Conservation (phyloP, 2,113 vertebrate genomes). For the Clinocottus analis region DNA sequence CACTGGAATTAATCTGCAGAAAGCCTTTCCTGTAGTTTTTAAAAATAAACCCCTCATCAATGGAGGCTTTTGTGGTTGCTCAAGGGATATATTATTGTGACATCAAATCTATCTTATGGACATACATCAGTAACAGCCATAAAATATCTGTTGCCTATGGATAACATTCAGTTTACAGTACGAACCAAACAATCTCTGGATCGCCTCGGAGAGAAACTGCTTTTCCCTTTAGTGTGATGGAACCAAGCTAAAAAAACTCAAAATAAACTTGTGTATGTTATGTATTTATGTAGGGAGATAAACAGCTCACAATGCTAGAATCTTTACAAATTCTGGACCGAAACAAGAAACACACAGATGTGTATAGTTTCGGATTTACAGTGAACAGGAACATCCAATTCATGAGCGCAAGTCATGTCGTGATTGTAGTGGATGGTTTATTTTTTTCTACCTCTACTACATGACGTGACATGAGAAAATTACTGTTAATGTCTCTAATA, state of each 20-base stretch:
- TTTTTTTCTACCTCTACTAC: background rate
- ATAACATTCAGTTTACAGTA: constrained; percentile 51
- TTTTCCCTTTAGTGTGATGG: constrained; percentile 22
- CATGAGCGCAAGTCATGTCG: background rate
- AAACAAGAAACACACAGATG: background rate
- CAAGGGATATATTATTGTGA: constrained; percentile 61
- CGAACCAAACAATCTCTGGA: constrained; percentile 33
- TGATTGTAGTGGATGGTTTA: background rate
- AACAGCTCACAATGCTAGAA: background rate
- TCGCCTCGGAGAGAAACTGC: constrained; percentile 25
- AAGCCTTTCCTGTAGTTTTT: constrained; percentile 76
- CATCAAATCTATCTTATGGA: constrained; percentile 65
- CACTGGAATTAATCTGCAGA: constrained; percentile 79
- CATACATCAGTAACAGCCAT: constrained; percentile 55
- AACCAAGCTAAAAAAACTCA: background rate
- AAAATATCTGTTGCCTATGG: constrained; percentile 54
- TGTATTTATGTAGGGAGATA: background rate
- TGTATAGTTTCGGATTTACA: background rate
- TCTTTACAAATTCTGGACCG: background rate
- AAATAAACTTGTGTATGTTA: constrained; percentile 3
- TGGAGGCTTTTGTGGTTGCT: constrained; percentile 65
- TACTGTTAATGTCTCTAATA: background rate
- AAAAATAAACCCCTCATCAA: constrained; percentile 80
- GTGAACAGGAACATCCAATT: background rate
- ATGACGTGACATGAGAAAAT: background rate